Conservation (phyloP, 2,113 vertebrate species). For the Caracal caracal region DNA sequence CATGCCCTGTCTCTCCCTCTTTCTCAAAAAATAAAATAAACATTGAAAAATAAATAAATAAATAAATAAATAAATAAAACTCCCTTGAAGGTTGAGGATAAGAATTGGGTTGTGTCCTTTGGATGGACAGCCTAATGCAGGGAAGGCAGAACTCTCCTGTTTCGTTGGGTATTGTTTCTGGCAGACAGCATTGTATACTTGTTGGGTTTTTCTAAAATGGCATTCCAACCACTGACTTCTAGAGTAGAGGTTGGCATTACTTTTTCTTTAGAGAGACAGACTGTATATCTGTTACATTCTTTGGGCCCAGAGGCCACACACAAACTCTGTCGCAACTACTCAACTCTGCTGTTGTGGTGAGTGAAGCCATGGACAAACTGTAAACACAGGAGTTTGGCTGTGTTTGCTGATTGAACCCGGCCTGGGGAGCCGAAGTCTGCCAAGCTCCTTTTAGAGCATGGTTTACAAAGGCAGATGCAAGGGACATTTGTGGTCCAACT, state of each 20-base stretch:
- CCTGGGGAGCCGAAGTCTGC: not conserved
- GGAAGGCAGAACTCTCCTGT: not conserved
- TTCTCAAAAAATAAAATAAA: no score
- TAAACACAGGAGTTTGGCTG: not conserved
- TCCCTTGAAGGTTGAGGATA: not conserved
- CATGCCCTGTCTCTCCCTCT: no score
- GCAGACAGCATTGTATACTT: not conserved
- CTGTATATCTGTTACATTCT: not conserved
- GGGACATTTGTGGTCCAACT: not conserved
- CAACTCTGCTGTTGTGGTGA: not conserved
- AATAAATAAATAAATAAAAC: not conserved
- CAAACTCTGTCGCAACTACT: not conserved
- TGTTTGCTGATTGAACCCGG: not conserved
- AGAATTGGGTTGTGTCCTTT: not conserved
- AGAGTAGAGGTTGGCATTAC: not conserved
- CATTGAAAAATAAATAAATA: not conserved
- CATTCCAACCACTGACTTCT: not conserved
- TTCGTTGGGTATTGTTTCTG: not conserved
- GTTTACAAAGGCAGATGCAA: not conserved
- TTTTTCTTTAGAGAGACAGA: not conserved
- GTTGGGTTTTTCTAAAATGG: not conserved
- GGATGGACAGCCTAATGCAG: not conserved
- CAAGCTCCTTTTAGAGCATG: not conserved
- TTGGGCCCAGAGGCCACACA: not conserved
- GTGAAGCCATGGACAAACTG: not conserved